Percentiles rank a stretch among this genome's conserved stretches.
Evolutionary conservation across 2,888 invertebrate genomes (phyloP).

Genomic region (Mesorhabditis belari): DNA sequence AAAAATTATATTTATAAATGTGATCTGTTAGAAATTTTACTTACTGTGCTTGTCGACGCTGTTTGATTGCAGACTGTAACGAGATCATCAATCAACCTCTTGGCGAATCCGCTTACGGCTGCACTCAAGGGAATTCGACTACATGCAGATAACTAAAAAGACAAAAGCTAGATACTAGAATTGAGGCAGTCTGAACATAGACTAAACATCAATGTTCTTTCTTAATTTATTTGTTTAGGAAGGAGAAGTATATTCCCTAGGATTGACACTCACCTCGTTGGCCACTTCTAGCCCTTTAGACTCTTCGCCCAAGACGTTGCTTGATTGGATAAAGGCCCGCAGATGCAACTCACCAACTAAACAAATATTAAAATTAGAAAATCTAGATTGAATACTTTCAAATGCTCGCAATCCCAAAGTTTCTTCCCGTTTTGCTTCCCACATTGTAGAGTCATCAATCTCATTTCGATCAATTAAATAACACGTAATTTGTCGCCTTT

Average conservation of each 20-base stretch:
- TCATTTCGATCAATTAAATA: constrained; percentile 30
- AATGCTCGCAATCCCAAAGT: constrained; percentile 29
- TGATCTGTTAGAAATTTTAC: background rate
- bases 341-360: constrained; percentile 23
- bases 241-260: background rate
- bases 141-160: constrained; percentile 16
- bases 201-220: background rate
- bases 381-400: constrained; percentile 8
- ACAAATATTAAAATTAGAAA: background rate
- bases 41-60: constrained; percentile 6
- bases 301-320: constrained; percentile 15
- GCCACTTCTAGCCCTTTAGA: constrained; percentile 15
- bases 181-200: background rate
- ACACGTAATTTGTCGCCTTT: constrained; percentile 14
- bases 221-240: background rate
- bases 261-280: background rate
- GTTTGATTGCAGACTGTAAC: constrained; percentile 22
- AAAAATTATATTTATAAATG: background rate
- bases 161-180: constrained; percentile 1
- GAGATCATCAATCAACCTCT: constrained; percentile 20
- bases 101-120: constrained; percentile 21
- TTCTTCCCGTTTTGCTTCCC: constrained; percentile 14
- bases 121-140: constrained; percentile 25
- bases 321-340: constrained; percentile 9
- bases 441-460: constrained; percentile 18